Conservation (phyloP, 2,797 vertebrate species). For the Cetoscarus ocellatus region DNA sequence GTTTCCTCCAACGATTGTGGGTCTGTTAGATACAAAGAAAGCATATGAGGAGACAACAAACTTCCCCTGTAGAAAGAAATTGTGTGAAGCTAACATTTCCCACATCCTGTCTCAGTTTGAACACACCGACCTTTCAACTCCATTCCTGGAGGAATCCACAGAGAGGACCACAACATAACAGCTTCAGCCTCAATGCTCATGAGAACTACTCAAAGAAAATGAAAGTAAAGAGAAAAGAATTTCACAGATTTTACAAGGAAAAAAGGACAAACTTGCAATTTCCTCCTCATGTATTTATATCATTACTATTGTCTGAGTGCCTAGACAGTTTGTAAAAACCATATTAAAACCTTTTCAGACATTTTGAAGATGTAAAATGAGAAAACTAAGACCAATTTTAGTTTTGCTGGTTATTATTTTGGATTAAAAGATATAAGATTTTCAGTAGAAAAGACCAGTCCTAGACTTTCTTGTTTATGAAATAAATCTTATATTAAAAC, state of each 20-base stretch:
- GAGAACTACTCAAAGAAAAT: conserved; percentile 10
- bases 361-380: no score
- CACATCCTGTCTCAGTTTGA: conserved; percentile 51
- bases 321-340: no score
- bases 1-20: neutral
- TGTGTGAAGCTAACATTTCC: conserved; percentile 55
- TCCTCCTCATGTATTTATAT: no score
- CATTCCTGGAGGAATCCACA: conserved; percentile 27
- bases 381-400: no score
- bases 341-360: no score
- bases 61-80: conserved; percentile 3
- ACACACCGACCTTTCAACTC: conserved; percentile 60
- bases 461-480: no score
- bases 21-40: neutral
- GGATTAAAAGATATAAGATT: no score
- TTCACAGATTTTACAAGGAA: conserved; percentile 1
- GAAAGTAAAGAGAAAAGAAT: neutral
- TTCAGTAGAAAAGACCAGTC: no score
- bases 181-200: conserved; percentile 7
- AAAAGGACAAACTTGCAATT: neutral
- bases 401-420: no score
- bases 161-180: conserved; percentile 9
- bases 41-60: neutral
- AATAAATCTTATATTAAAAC: no score
- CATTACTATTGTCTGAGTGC: no score